A percentile compares a stretch with the other conserved stretches of the same genome.
Conservation (phyloP, 2,888 invertebrate species). For the Caenorhabditis zanzibari region DNA sequence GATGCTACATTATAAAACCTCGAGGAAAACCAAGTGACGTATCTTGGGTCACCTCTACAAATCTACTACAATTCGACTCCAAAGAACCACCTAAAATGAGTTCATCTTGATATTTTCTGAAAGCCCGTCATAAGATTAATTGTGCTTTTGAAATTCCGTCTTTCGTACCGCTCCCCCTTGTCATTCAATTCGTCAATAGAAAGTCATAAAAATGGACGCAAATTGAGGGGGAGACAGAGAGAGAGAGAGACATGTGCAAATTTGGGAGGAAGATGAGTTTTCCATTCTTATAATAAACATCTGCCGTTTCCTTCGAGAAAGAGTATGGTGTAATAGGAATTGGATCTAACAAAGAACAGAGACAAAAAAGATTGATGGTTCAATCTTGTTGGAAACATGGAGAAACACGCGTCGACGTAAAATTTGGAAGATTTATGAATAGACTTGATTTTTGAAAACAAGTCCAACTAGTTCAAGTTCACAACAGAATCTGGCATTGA, state of each 20-base stretch:
- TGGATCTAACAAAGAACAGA: too few species aligned
- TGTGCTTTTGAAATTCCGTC: constrained; percentile 12
- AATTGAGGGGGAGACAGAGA: neutral
- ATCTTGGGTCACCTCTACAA: neutral
- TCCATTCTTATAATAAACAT: too few species aligned
- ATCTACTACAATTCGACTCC: neutral
- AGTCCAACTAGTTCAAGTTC: too few species aligned
- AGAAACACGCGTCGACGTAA: constrained; percentile 3
- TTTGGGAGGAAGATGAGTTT: constrained; percentile 21
- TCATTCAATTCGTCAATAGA: constrained; percentile 33
- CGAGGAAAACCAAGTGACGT: too few species aligned
- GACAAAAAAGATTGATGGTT: neutral
- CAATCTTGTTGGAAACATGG: neutral
- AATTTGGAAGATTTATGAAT: constrained; percentile 31
- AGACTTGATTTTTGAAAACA: neutral
- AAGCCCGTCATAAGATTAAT: constrained; percentile 39
- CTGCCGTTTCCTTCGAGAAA: too few species aligned
- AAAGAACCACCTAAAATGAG: neutral
- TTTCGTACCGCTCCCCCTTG: constrained; percentile 29
- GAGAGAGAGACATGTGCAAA: constrained; percentile 16
- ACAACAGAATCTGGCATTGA: too few species aligned
- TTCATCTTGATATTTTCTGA: constrained; percentile 8
- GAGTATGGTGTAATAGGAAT: too few species aligned
- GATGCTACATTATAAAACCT: too few species aligned
- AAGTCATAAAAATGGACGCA: constrained; percentile 9